These are phyloP conservation scores for Festucalex cinctus DNA, from an alignment of 2,113 vertebrate genomes.

Conservation along the genomic window DNA sequence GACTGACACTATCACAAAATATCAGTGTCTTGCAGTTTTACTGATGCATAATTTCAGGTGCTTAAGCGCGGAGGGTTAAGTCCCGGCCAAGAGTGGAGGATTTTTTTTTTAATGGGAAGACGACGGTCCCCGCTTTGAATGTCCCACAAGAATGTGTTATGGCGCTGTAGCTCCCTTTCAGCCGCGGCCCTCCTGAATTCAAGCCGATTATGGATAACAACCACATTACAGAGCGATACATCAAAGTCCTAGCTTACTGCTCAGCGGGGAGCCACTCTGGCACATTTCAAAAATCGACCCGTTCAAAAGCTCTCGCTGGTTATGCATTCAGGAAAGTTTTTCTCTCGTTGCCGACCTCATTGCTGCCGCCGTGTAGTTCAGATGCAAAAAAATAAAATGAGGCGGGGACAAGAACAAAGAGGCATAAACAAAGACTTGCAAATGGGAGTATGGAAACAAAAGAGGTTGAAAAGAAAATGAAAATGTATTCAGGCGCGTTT, in stretches of 20 bases:
- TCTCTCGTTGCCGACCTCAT: conserved; percentile 81
- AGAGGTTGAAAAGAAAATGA: neutral
- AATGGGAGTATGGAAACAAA: conserved; percentile 6
- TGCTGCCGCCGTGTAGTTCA: conserved; percentile 76
- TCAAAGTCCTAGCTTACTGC: conserved; percentile 89
- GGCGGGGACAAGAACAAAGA: neutral
- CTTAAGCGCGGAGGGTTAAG: conserved; percentile 30
- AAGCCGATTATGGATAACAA: conserved; percentile 98
- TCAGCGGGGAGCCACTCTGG: conserved; percentile 93
- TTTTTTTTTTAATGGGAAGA: conserved; percentile 38
- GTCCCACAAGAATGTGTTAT: conserved; percentile 74
- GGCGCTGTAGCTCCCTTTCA: conserved; percentile 85
- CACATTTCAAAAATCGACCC: conserved; percentile 91
- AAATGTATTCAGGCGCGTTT: neutral
- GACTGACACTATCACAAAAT: conserved; percentile 14
- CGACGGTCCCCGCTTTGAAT: conserved; percentile 46
- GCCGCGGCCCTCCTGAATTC: conserved; percentile 85
- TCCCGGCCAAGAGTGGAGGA: conserved; percentile 38
- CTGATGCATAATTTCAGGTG: conserved; percentile 11
- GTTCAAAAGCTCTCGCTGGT: conserved; percentile 87
- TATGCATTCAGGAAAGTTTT: conserved; percentile 90
- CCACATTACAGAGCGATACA: conserved; percentile 88
- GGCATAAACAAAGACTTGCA: conserved; percentile 18
- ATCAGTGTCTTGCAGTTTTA: conserved; percentile 8
- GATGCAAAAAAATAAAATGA: conserved; percentile 61